Base-by-base conservation (phyloP, 2,113 vertebrate species). In the Mormyrus iriodes region DNA sequence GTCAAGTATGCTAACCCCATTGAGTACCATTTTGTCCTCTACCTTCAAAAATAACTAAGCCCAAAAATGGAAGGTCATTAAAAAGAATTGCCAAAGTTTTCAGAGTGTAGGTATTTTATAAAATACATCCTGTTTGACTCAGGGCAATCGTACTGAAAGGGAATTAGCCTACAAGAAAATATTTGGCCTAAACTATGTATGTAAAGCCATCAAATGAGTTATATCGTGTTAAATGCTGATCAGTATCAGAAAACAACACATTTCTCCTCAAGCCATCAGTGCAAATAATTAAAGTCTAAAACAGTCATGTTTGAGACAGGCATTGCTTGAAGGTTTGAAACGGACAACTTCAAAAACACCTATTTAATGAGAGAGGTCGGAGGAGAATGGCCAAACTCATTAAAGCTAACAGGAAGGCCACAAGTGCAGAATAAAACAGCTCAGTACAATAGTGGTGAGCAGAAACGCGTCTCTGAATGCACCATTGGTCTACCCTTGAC, bases 121-220 rank as follows among this genome's bases (percentile, higher is more conserved):
- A 90, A 88, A 93, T 86, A 93, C 90, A 90, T 91, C 90, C 89
- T 65, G 83, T 89, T 91, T 93, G 91, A 93, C 92, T 92, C 55
- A 85, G 65, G 88, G 91, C 17, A 89, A 91, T 92, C 92, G 83
- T 42, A 89, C 90, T 89, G 90, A 86, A 61, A 90, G 90, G 86
- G 88, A 87, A 82, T 79, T 95, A 93, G 90, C 95, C 94, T 92
- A 93, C 91, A 94, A 95, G 93, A 89, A 85, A 90, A 79, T 93
- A 95, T 95, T 93, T 93, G 94, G 94, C 90, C 65, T 52, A 58
- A 91, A 91, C 42, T 73, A 46, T 44, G 51, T 90, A 84, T 42
- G 17, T 55, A 82, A 49, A 88, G 86, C 90, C 85, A 52, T 88
- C 27, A 73, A 35, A 44, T 39, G 44, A 53, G 9, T 19, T 42